Base-by-base conservation (phyloP, 1,140 invertebrate species). In the Ips typographus region DNA sequence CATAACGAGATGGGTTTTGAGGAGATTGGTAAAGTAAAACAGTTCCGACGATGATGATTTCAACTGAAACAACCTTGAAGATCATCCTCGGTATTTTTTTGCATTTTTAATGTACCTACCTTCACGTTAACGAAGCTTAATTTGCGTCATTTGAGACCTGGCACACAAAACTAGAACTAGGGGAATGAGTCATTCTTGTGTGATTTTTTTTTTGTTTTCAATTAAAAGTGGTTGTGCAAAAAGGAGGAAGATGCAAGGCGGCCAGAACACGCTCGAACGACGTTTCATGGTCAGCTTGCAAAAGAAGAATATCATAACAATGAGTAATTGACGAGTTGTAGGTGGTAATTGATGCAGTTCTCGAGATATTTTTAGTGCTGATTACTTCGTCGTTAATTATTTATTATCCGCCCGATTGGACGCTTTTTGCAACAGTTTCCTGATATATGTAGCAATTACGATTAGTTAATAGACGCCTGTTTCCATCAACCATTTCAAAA, bases 261-360 rank as follows among this genome's bases (percentile, higher is more conserved):
- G 57, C 42, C 40, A 40, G 42, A 40, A 59, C 8, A n/a, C 8
- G 8, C 38, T 41, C 42, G 40, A n/a, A 40, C 57, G 8, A 40
- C 57, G 40, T 59, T 59, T 59, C 57, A 59, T 59, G 57, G 57
- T 59, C 57, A 59, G 40, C 57, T 59, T 59, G 57, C 57, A 59
- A 59, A 59, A 59, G 57, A 59, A 59, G 57, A 59, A 59, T 59
- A 59, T 59, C 57, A 59, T 59, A 59, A 59, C 57, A 59, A 59
- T 59, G 57, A 59, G 38, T 59, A 59, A 59, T 59, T n/a, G 57
- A 59, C 38, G 39, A 41, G 57, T 59, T 59, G 57, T 59, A 59
- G 57, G 57, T 59, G 57, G 57, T 59, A 59, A 59, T 59, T 59
- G 57, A 59, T 59, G 57, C 40, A 59, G 38, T 59, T 59, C 52